Conservation (phyloP, 2,888 invertebrate genomes). For the Drosophila macrospina region DNA sequence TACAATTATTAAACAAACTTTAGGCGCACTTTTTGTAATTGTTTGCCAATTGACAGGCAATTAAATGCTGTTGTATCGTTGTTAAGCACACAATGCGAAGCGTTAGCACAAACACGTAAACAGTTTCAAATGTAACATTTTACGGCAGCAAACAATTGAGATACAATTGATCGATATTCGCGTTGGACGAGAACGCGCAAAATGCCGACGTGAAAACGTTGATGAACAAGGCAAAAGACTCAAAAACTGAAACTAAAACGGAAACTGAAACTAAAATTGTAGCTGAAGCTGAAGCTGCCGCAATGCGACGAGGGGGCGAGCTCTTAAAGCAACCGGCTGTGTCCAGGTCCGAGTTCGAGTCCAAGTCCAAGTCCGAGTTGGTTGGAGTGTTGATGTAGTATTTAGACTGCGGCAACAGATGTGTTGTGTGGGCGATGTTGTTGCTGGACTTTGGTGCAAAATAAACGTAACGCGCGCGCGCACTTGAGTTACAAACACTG, state of each 20-base stretch:
- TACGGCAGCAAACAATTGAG: neutral
- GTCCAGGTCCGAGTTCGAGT: neutral
- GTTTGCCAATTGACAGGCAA: neutral
- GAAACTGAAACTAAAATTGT: constrained; percentile 3
- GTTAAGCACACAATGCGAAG: constrained; percentile 10
- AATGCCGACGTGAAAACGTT: constrained; percentile 69
- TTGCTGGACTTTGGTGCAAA: constrained; percentile 28
- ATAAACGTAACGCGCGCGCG: constrained; percentile 77
- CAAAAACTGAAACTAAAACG: constrained; percentile 42
- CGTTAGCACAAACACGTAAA: constrained; percentile 15
- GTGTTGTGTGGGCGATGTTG: neutral
- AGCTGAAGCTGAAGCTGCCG: constrained; percentile 1
- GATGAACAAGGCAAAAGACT: constrained; percentile 20
- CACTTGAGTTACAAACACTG: constrained; percentile 82
- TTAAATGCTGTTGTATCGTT: neutral
- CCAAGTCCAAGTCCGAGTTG: neutral
- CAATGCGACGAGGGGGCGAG: neutral
- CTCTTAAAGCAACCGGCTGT: neutral
- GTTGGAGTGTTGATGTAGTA: neutral
- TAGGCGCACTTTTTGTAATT: constrained; percentile 10
- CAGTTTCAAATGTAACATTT: constrained; percentile 10
- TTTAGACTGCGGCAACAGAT: neutral
- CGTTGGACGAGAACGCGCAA: constrained; percentile 37
- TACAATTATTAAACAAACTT: constrained; percentile 7
- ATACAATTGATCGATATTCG: constrained; percentile 7